These are phyloP conservation scores for Ptyas mucosa DNA, from an alignment of 2,113 vertebrate species.

Conservation along the genomic window DNA sequence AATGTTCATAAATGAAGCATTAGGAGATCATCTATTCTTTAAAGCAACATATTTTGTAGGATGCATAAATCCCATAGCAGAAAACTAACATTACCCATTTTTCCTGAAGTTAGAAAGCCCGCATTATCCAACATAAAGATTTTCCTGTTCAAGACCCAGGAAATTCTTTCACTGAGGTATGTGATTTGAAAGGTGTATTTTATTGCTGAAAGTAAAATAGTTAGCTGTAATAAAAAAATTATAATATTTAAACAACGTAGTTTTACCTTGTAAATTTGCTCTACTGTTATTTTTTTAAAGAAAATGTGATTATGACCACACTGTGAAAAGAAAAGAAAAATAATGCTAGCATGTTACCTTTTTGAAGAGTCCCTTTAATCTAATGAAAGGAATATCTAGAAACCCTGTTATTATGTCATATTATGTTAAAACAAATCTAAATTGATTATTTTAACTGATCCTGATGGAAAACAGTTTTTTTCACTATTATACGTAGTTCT, in stretches of 20 bases:
- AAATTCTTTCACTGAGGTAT: not conserved
- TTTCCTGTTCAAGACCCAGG: not conserved
- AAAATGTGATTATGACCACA: not conserved
- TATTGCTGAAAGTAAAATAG: not conserved
- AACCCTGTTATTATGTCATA: not conserved
- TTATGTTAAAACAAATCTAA: constrained; percentile 7
- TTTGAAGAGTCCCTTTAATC: not conserved
- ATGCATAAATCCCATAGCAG: not conserved
- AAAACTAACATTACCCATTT: not conserved
- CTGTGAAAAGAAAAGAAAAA: not conserved
- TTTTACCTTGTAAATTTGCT: constrained; percentile 8
- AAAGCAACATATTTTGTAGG: not conserved
- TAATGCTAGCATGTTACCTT: not conserved
- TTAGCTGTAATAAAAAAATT: not conserved
- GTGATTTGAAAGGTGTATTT: not conserved
- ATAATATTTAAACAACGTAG: not conserved
- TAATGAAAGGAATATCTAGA: constrained; percentile 1
- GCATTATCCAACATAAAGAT: not conserved
- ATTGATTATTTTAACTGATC: constrained; percentile 9
- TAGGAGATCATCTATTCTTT: not conserved
- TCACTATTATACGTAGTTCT: not conserved
- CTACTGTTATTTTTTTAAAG: not conserved
- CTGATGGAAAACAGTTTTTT: not conserved
- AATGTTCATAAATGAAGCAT: not conserved
- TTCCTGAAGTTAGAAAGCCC: not conserved